Evolutionary conservation across 2,888 invertebrate genomes (phyloP).

Genomic region (Ceratothoa steindachneri): DNA sequence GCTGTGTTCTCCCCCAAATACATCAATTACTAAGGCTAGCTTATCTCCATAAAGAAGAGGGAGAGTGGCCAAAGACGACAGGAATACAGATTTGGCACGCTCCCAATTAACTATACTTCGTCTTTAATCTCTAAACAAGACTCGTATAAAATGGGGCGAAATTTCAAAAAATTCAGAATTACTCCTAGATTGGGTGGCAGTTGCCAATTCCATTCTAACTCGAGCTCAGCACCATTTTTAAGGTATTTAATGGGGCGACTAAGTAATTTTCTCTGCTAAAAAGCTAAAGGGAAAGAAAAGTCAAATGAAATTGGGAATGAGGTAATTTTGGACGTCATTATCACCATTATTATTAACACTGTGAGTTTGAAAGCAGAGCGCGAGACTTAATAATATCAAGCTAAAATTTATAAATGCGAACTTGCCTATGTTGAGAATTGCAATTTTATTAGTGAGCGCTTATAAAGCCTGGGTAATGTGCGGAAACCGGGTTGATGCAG

Average conservation of each 20-base stretch:
- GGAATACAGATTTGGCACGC: not conserved
- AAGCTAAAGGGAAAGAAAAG: constrained; percentile 13
- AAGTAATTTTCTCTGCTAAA: constrained; percentile 13
- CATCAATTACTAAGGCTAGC: not conserved
- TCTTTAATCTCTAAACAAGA: constrained; percentile 2
- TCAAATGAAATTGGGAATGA: constrained; percentile 10
- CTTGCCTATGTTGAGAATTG: constrained; percentile 3
- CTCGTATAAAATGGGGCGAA: constrained; percentile 6
- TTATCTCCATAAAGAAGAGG: not conserved
- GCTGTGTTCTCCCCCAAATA: no score
- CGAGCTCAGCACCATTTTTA: constrained; percentile 6
- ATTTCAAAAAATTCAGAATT: constrained; percentile 3
- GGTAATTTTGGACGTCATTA: constrained; percentile 5
- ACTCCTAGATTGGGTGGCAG: constrained; percentile 3
- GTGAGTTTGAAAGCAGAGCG: constrained; percentile 5
- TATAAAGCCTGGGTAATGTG: constrained; percentile 3
- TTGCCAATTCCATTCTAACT: constrained; percentile 7
- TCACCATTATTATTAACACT: constrained; percentile 12
- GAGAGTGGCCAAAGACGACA: not conserved
- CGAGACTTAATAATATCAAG: constrained; percentile 8
- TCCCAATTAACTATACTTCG: not conserved
- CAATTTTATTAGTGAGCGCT: constrained; percentile 8
- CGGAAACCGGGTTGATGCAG: not conserved
- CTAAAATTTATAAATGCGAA: constrained; percentile 9
- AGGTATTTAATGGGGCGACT: constrained; percentile 10